Conservation (phyloP, 2,888 invertebrate genomes). For the Chironomus riparius region DNA sequence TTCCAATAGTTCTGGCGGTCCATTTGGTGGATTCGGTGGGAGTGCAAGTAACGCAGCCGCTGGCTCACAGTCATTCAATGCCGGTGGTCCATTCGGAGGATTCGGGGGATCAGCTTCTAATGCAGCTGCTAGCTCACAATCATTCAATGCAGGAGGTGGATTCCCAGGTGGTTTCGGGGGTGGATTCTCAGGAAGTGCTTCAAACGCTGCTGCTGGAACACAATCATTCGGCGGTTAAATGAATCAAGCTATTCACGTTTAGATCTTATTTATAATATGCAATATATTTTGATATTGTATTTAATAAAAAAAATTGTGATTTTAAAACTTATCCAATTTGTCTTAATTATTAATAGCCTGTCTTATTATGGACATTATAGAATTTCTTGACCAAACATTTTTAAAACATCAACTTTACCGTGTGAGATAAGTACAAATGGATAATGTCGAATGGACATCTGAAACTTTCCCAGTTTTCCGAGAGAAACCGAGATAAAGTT, state of each 20-base stretch:
- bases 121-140: not conserved
- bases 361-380: not conserved
- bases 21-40: conserved; percentile 1
- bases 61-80: not conserved
- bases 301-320: no score
- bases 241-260: not conserved
- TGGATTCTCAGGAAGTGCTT: not conserved
- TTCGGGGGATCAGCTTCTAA: not conserved
- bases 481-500: no score
- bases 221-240: not conserved
- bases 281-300: no score
- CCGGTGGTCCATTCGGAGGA: not conserved
- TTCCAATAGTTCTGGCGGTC: not conserved
- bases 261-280: not conserved
- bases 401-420: no score
- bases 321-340: not conserved
- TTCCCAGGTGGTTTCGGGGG: conserved; percentile 3
- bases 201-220: not conserved
- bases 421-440: no score
- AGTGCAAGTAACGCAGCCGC: not conserved
- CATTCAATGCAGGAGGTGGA: conserved; percentile 4
- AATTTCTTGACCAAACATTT: not conserved
- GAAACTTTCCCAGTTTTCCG: no score
- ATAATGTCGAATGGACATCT: no score
- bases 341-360: not conserved